Conservation (phyloP, 92 coral and sea anemone species). For the Porites rus region DNA sequence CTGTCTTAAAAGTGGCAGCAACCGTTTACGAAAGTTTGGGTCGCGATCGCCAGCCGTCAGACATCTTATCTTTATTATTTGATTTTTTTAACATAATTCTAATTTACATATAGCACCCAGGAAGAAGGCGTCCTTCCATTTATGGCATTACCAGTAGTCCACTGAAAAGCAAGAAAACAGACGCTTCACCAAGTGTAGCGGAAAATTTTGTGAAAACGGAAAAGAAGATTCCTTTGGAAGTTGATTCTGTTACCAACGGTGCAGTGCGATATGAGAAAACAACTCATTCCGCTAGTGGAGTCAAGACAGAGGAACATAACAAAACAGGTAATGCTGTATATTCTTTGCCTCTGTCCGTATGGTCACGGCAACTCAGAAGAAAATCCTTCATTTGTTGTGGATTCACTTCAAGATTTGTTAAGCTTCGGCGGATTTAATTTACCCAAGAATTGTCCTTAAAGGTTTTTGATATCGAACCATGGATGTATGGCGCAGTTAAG, state of each 20-base stretch:
- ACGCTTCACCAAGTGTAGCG: neutral
- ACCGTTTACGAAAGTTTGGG: no score
- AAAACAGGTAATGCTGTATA: neutral
- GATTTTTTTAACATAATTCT: neutral
- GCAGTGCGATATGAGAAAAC: constrained; percentile 17
- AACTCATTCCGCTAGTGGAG: constrained; percentile 29
- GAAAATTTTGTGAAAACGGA: constrained; percentile 21
- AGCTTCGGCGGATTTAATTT: no score
- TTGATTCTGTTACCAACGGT: constrained; percentile 22
- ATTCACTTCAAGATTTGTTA: no score
- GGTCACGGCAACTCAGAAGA: no score
- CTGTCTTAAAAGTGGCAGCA: no score
- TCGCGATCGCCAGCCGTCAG: no score
- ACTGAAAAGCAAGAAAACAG: constrained; percentile 17
- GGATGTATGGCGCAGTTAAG: no score
- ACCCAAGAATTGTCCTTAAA: no score
- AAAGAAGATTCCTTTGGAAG: constrained; percentile 32
- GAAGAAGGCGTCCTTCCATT: constrained; percentile 38
- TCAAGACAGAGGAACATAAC: constrained; percentile 24
- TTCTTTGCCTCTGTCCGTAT: no score
- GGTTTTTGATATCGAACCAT: no score
- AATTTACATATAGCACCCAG: constrained; percentile 20
- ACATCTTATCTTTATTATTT: no score
- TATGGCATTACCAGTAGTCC: constrained; percentile 47
- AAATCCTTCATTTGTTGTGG: no score